Base-by-base conservation (phyloP, 2,113 vertebrate genomes). In the Oreochromis spilurus region DNA sequence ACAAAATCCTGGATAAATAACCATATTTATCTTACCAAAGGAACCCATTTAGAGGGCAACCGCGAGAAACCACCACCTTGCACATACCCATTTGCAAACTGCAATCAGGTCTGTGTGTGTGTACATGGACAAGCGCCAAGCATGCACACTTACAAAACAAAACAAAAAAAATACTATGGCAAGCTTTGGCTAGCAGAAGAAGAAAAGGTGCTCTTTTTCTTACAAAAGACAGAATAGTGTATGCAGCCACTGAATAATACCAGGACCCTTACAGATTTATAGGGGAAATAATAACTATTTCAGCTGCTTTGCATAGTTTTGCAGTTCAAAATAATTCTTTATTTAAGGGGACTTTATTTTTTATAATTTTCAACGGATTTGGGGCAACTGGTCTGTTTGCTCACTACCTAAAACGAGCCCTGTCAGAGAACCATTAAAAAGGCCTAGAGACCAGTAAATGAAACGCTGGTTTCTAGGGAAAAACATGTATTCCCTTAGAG, bases 131-230 rank as follows among this genome's bases (percentile, higher is more conserved):
- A 50, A 50, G 21, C 9, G 21, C 40, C 21, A 45, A 26, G 21
- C 40, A 75, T 7, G 67, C 67, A 5, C 14, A 72, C 67, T 21
- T 75, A 29, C 21, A 3, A 24, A 24, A 24, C 13, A 65, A 13
- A 11, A 0, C n/a, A n/a, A 12, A 9, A 31, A 29, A 29, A 11
- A 60, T 5, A n/a, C 14, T 17, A n/a, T 2, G 36, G n/a, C 0
- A 0, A 17, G 40, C 40, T 72, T 2, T 48, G 21, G 14, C 43
- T 12, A 19, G 43, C 16, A 31, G 34, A n/a, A 77, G 12, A 50
- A 2, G 24, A 50, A 48, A 31, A 50, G 6, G 43, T 50, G 70
- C 67, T 26, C 21, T 72, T 45, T 72, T 72, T 17, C 67, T 45
- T 72, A 40, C 43, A 75, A 29, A 48, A 16, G 4, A 43, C 19